Conservation (phyloP, 2,797 vertebrate genomes). For the Siniperca scherzeri region DNA sequence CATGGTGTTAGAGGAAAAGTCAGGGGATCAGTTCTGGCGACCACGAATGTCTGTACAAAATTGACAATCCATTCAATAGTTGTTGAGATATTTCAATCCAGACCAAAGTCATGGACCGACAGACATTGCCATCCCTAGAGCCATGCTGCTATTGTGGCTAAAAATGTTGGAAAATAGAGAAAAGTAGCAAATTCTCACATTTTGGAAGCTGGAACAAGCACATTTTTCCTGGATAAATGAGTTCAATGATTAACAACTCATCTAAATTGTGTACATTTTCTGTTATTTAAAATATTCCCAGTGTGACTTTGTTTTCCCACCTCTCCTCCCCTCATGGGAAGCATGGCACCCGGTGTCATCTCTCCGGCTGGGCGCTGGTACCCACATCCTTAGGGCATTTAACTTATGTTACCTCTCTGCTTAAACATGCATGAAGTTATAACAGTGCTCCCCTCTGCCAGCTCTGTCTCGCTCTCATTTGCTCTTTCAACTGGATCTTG, state of each 20-base stretch:
- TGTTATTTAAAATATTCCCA: not conserved
- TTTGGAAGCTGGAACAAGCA: not conserved
- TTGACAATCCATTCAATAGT: not conserved
- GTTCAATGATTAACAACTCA: not conserved
- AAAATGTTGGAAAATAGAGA: not conserved
- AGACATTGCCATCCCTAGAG: not conserved
- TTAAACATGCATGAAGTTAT: constrained; percentile 80
- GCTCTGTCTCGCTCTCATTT: constrained; percentile 45
- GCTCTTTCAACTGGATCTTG: constrained; percentile 45
- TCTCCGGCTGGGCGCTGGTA: constrained; percentile 23
- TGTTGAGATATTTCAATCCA: not conserved
- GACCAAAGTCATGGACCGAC: not conserved
- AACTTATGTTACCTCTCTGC: constrained; percentile 61
- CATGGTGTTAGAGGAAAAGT: not conserved
- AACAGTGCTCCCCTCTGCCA: constrained; percentile 47
- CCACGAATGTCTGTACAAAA: not conserved
- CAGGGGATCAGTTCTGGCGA: not conserved
- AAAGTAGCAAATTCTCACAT: not conserved
- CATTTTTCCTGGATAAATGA: not conserved
- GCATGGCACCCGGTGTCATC: constrained; percentile 43
- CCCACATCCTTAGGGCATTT: constrained; percentile 56
- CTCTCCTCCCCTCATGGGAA: constrained; percentile 1
- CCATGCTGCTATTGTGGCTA: not conserved
- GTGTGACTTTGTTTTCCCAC: not conserved
- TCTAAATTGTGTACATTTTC: not conserved